These are phyloP conservation scores for Carabus problematicus DNA, from an alignment of 2,888 invertebrate species.

Conservation along the genomic window DNA sequence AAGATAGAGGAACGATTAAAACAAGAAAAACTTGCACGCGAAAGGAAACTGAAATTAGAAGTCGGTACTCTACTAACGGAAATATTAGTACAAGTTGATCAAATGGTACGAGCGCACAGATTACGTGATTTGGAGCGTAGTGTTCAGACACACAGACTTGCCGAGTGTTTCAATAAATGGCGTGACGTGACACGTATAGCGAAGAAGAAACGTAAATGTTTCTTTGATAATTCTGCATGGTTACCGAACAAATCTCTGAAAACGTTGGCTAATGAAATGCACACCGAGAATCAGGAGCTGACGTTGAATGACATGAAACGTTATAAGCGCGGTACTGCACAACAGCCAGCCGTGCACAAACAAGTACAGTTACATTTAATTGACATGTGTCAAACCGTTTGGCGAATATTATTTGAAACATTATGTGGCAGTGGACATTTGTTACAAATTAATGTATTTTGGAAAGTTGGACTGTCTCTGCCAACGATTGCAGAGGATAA, in stretches of 20 bases:
- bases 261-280: constrained; percentile 59
- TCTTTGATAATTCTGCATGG: constrained; percentile 66
- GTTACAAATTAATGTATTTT: constrained; percentile 58
- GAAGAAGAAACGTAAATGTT: constrained; percentile 61
- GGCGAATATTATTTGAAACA: constrained; percentile 49
- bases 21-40: constrained; percentile 46
- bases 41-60: constrained; percentile 45
- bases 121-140: no score
- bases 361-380: constrained; percentile 47
- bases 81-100: constrained; percentile 55
- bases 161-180: constrained; percentile 61
- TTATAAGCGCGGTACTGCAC: constrained; percentile 59
- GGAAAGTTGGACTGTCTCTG: constrained; percentile 67
- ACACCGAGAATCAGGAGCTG: constrained; percentile 58
- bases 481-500: not conserved
- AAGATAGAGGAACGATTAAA: constrained; percentile 55
- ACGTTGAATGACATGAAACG: constrained; percentile 61
- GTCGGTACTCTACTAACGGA: constrained; percentile 53
- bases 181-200: constrained; percentile 55
- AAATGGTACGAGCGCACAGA: constrained; percentile 54
- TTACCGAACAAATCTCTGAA: constrained; percentile 57
- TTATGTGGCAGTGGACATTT: constrained; percentile 47
- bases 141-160: constrained; percentile 54
- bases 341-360: constrained; percentile 49
- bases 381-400: constrained; percentile 51